These are phyloP conservation scores for Alligator mississippiensis DNA, from an alignment of 2,113 vertebrate genomes.

Conservation along the genomic window DNA sequence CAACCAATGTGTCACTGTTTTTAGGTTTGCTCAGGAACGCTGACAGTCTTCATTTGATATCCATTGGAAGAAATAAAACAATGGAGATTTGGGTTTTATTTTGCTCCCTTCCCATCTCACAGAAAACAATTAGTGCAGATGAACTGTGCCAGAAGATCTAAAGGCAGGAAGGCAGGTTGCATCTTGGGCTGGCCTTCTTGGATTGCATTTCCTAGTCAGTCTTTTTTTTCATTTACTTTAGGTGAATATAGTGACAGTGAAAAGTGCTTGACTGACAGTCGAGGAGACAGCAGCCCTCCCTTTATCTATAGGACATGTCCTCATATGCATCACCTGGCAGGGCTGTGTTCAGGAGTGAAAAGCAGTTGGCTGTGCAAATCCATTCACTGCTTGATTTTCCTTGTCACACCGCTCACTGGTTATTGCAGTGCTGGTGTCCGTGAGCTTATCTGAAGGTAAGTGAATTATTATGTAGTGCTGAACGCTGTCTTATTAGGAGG, in stretches of 20 bases:
- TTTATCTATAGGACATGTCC: background rate
- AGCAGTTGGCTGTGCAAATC: background rate
- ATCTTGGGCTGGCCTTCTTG: background rate
- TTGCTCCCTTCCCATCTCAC: background rate
- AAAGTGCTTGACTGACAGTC: background rate
- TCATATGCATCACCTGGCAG: rapidly evolving
- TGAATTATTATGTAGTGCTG: background rate
- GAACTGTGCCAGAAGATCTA: background rate
- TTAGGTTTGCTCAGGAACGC: background rate
- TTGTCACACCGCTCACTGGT: background rate
- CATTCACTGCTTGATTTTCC: background rate
- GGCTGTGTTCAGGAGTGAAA: background rate
- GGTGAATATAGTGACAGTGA: rapidly evolving
- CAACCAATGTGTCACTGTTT: background rate
- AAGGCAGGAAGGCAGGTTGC: rapidly evolving
- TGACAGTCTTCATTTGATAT: background rate
- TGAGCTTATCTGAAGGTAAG: too few relatives aligned
- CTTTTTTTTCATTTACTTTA: background rate
- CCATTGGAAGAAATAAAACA: background rate
- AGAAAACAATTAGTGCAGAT: rapidly evolving
- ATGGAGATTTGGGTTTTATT: background rate
- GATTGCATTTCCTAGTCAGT: background rate
- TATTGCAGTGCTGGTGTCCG: background rate
- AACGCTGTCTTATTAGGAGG: background rate
- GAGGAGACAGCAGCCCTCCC: background rate